Evolutionary conservation across 2,888 invertebrate genomes (phyloP).

Genomic region (Dorcus parallelipipedus): DNA sequence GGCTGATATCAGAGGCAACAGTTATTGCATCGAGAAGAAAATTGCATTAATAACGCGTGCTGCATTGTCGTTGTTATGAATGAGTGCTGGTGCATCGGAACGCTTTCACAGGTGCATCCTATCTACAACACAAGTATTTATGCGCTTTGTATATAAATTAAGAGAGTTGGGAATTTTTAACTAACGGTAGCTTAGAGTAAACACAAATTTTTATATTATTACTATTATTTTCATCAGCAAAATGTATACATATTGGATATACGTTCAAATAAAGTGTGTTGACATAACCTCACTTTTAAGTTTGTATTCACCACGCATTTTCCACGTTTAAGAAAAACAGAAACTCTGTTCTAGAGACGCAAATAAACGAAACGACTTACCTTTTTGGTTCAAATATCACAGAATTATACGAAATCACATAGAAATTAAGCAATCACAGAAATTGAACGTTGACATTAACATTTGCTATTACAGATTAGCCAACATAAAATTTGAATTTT

Average conservation of each 20-base stretch:
- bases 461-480: too few species aligned
- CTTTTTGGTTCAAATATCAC: too few species aligned
- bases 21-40: conserved; percentile 3
- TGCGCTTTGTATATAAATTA: conserved; percentile 13
- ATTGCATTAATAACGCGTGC: not conserved
- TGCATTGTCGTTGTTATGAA: not conserved
- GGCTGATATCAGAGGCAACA: conserved; percentile 53
- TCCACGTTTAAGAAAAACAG: not conserved
- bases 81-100: not conserved
- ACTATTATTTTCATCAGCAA: conserved; percentile 8
- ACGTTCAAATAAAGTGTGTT: conserved; percentile 16
- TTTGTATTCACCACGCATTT: not conserved
- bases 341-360: not conserved
- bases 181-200: conserved; percentile 12
- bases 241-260: not conserved
- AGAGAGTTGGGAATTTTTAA: conserved; percentile 11
- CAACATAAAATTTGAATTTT: too few species aligned
- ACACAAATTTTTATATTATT: conserved; percentile 15
- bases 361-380: too few species aligned
- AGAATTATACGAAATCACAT: too few species aligned
- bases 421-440: too few species aligned
- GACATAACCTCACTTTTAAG: conserved; percentile 4
- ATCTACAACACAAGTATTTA: conserved; percentile 4
- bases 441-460: too few species aligned
- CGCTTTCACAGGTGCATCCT: not conserved